Evolutionary conservation across 1,140 invertebrate species (phyloP).

Genomic region (Drosophila willistoni): DNA sequence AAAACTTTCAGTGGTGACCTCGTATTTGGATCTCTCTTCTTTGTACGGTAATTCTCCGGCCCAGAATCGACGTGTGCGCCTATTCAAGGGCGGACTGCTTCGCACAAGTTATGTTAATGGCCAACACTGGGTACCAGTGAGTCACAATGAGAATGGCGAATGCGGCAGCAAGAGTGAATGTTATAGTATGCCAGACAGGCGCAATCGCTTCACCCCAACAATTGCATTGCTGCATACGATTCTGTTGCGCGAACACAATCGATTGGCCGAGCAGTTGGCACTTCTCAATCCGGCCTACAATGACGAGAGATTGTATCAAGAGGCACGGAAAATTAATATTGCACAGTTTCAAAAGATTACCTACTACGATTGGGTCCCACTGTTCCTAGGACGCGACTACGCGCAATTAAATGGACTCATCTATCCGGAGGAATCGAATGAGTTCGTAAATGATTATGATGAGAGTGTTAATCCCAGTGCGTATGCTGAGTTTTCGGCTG

Average conservation of each 20-base stretch:
- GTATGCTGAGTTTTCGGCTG: constrained; percentile 92
- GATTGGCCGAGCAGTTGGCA: constrained; percentile 89
- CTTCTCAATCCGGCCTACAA: constrained; percentile 93
- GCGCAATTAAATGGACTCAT: constrained; percentile 88
- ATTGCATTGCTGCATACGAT: constrained; percentile 92
- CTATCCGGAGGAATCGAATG: constrained; percentile 83
- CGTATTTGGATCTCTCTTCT: constrained; percentile 92
- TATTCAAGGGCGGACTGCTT: constrained; percentile 87
- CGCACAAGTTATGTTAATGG: constrained; percentile 85
- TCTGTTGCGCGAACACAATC: constrained; percentile 94
- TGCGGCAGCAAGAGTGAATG: constrained; percentile 87
- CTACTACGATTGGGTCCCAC: constrained; percentile 94
- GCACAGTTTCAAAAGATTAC: constrained; percentile 92
- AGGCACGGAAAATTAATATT: constrained; percentile 90
- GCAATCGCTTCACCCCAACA: constrained; percentile 93
- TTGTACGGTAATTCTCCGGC: constrained; percentile 90
- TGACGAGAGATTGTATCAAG: constrained; percentile 94
- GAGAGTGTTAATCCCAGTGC: constrained; percentile 89
- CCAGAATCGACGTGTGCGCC: constrained; percentile 86
- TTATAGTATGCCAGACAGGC: constrained; percentile 89
- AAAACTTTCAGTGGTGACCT: constrained; percentile 91
- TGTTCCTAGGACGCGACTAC: constrained; percentile 88
- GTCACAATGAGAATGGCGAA: constrained; percentile 86
- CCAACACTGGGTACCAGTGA: constrained; percentile 87
- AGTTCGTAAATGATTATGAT: constrained; percentile 95